Evolutionary conservation across 2,888 invertebrate species (phyloP), one percentile per base, ranked within the genome.

Genomic region (Tetramorium bicarinatum): DNA sequence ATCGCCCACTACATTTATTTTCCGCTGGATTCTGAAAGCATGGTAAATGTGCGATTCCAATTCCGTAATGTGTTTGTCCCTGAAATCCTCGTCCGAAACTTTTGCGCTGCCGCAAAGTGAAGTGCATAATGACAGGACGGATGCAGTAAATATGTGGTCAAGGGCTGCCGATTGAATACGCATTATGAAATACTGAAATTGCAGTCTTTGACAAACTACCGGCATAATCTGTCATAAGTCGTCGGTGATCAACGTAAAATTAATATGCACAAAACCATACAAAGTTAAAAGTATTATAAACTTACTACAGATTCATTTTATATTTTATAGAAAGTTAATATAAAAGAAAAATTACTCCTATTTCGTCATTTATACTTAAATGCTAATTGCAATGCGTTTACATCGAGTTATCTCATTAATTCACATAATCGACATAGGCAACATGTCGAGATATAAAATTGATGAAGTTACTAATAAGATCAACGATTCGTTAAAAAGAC

Each of bases 81-180:
- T 74, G 47, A 61, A 49, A 47, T 13, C 9, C 34, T 61, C 15
- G 13, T n/a, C 15, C 11, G 62, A 75, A 75, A 75, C 47, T 34
- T 75, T 75, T 75, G 47, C n/a, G 21, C 34, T 62, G 11, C 34
- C 75, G 18, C 72, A 1, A 61, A 47, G 15, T 34, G 11, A 74
- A 74, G 13, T 56, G 59, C 29, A n/a, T 34, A 15, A 34, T 47
- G 34, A 34, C 25, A 41, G 34, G 59, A 44, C 34, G 34, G 62
- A 75, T 74, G 25, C 59, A 25, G 29, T 59, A 74, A 75, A 62
- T 47, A 75, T 6, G 21, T 25, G 75, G 34, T 75, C 62, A 75
- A 67, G 47, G 38, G 49, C 66, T 52, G 49, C 9, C 47, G 44
- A 59, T 44, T 74, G 59, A 44, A 59, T 44, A n/a, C 44, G 9